A percentile compares a stretch with the other conserved stretches of the same genome.
These are phyloP conservation scores for Thamnophis sirtalis DNA, from an alignment of 2,113 vertebrate species.

Conservation along the genomic window DNA sequence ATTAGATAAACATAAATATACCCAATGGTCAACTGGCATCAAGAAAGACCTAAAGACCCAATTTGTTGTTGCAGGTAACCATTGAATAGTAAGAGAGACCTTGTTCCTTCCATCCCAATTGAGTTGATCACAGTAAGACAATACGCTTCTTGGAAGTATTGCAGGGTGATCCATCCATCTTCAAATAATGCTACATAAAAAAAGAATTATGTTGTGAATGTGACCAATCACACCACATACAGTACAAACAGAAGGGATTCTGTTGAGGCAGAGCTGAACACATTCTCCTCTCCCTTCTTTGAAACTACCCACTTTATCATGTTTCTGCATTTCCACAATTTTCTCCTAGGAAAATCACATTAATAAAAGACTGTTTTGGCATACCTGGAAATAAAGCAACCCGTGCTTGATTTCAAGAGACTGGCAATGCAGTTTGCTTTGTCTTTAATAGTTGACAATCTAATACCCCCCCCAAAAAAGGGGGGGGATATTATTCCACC, in stretches of 20 bases:
- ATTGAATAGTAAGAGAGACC: not conserved
- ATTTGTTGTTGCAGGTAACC: rapidly evolving
- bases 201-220: not conserved
- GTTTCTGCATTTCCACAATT: not conserved
- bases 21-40: not conserved
- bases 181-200: not conserved
- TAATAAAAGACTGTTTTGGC: not conserved
- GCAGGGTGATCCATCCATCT: rapidly evolving
- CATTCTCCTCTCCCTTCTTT: not conserved
- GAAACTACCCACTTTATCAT: not conserved
- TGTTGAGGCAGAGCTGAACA: conserved; percentile 6
- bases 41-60: not conserved
- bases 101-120: not conserved
- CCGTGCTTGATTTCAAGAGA: not conserved
- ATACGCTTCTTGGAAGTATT: rapidly evolving
- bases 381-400: conserved; percentile 11
- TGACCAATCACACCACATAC: not conserved
- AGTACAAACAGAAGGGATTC: conserved; percentile 19
- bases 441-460: conserved; percentile 32
- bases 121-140: not conserved
- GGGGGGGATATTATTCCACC: conserved; percentile 51
- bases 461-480: conserved; percentile 20
- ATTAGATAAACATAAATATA: conserved; percentile 34
- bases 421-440: conserved; percentile 24
- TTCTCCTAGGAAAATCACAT: not conserved